These are phyloP conservation scores for Xyrichtys novacula DNA, from an alignment of 2,797 vertebrate genomes.

Conservation along the genomic window DNA sequence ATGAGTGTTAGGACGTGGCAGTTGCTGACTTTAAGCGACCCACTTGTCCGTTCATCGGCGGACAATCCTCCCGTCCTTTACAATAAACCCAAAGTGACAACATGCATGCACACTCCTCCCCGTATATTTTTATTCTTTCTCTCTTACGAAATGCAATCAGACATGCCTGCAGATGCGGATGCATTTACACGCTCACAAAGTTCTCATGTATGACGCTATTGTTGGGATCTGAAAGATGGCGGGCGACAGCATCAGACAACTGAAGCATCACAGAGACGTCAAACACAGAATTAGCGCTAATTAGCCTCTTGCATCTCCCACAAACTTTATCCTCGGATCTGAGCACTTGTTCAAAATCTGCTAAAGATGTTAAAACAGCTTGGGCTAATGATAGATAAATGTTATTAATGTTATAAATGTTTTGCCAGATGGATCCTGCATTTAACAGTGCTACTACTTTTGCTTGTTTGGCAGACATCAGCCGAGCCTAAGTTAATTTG, in stretches of 20 bases:
- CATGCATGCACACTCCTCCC: slow-evolving; percentile 2
- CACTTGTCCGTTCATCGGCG: slow-evolving; percentile 42
- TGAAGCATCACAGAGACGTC: slow-evolving; percentile 57
- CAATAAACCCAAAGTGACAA: slow-evolving; percentile 50
- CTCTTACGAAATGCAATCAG: slow-evolving; percentile 22
- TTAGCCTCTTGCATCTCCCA: slow-evolving; percentile 54
- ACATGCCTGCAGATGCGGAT: slow-evolving; percentile 9
- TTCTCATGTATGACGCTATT: slow-evolving; percentile 35
- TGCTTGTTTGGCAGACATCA: slow-evolving; percentile 73
- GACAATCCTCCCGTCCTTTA: slow-evolving; percentile 36
- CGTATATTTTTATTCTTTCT: neutral
- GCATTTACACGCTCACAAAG: slow-evolving; percentile 31
- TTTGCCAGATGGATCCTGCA: slow-evolving; percentile 68
- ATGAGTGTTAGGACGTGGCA: slow-evolving; percentile 19
- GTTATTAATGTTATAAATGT: slow-evolving; percentile 61
- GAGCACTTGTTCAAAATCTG: slow-evolving; percentile 55
- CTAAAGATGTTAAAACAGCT: slow-evolving; percentile 61
- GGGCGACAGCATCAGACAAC: slow-evolving; percentile 47
- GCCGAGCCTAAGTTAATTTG: slow-evolving; percentile 66
- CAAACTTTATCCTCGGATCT: slow-evolving; percentile 59
- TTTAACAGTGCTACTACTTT: slow-evolving; percentile 54
- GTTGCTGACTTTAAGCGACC: slow-evolving; percentile 48
- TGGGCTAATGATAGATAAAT: slow-evolving; percentile 57
- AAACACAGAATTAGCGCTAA: slow-evolving; percentile 64
- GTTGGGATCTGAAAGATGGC: slow-evolving; percentile 46